Evolutionary conservation across 2,797 vertebrate genomes (phyloP).

Genomic region (Muscicapa striata): DNA sequence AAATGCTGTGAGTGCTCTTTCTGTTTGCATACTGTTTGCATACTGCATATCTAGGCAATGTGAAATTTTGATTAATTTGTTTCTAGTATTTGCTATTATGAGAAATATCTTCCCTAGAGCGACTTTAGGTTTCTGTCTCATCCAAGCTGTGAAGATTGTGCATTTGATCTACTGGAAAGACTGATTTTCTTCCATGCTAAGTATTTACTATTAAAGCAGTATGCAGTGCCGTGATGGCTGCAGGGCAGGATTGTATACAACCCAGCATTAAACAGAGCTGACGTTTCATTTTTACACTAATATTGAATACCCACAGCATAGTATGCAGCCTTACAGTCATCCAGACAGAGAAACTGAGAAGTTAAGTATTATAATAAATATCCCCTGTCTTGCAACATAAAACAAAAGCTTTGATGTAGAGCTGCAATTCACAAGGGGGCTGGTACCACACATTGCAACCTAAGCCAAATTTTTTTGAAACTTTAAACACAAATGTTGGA

Average conservation of each 20-base stretch:
- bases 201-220: conserved; percentile 65
- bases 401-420: conserved; percentile 68
- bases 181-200: conserved; percentile 66
- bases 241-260: conserved; percentile 63
- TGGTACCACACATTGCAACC: conserved; percentile 43
- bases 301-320: conserved; percentile 33
- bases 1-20: conserved; percentile 62
- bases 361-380: conserved; percentile 67
- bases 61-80: conserved; percentile 70
- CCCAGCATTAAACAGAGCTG: conserved; percentile 65
- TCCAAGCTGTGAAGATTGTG: conserved; percentile 61
- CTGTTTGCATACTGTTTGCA: conserved; percentile 66
- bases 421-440: conserved; percentile 56
- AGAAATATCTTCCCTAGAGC: conserved; percentile 67
- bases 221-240: conserved; percentile 19
- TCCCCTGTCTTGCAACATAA: conserved; percentile 59
- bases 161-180: conserved; percentile 64
- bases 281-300: conserved; percentile 66
- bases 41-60: conserved; percentile 59
- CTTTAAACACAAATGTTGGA: conserved; percentile 56
- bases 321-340: conserved; percentile 25
- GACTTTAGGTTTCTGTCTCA: conserved; percentile 51
- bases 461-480: conserved; percentile 60
- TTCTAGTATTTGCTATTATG: conserved; percentile 68
- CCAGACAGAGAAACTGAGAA: conserved; percentile 56